Evolutionary conservation across 2,113 vertebrate species (phyloP).

Genomic region (Mellivora capensis): DNA sequence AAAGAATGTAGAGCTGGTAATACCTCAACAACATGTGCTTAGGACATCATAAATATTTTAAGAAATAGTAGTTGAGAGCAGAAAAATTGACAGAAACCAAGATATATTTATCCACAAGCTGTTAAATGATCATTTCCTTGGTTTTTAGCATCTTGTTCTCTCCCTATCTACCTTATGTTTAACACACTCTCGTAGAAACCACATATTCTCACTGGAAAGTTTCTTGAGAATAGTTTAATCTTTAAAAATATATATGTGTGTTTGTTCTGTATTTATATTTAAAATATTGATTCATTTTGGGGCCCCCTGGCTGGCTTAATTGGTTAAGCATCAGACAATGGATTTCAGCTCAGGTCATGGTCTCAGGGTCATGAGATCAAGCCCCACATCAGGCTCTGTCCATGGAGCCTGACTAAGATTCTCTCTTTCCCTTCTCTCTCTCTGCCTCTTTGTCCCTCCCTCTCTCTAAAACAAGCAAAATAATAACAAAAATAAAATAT

Average conservation of each 20-base stretch:
- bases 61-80: not conserved
- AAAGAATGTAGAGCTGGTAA: not conserved
- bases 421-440: not conserved
- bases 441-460: not conserved
- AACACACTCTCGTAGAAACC: not conserved
- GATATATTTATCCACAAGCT: not conserved
- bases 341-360: not conserved
- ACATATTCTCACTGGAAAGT: not conserved
- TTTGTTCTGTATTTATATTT: not conserved
- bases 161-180: not conserved
- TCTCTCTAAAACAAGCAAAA: not conserved
- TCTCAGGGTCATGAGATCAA: not conserved
- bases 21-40: not conserved
- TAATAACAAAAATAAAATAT: not conserved
- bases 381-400: not conserved
- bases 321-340: not conserved
- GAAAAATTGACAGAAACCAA: not conserved
- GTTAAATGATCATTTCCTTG: not conserved
- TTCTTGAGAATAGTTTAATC: not conserved
- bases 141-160: not conserved
- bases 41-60: slow-evolving; percentile 8
- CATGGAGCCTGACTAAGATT: not conserved
- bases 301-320: not conserved
- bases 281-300: not conserved
- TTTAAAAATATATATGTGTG: not conserved